Evolutionary conservation across 2,113 vertebrate genomes (phyloP).

Genomic region (Callipepla californica): DNA sequence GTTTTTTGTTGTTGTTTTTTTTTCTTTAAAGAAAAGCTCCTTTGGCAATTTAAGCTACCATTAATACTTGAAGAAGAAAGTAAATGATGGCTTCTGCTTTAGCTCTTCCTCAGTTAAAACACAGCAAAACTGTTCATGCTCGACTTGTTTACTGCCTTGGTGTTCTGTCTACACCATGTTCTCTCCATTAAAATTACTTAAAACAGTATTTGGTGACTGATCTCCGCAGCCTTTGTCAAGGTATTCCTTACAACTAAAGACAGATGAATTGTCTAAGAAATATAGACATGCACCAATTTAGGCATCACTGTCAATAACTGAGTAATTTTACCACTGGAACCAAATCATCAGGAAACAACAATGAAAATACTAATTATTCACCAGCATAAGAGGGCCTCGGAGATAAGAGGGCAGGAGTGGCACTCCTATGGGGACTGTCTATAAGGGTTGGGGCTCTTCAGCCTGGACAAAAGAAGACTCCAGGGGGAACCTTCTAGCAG

Average conservation of each 20-base stretch:
- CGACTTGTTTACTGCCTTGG: rapidly evolving
- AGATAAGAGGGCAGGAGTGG: too few species aligned
- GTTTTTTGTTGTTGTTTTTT: background rate
- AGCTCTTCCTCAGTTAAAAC: background rate
- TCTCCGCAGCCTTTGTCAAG: background rate
- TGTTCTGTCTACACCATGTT: background rate
- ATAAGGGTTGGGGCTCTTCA: too few species aligned
- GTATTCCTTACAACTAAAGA: background rate
- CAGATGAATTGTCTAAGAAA: background rate
- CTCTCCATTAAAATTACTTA: background rate
- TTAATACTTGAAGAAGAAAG: background rate
- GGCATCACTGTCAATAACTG: background rate
- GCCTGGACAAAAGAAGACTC: too few species aligned
- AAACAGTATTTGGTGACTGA: background rate
- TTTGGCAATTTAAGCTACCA: background rate
- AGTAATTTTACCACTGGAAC: background rate
- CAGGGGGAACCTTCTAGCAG: too few species aligned
- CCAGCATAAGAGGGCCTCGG: background rate
- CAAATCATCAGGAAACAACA: background rate
- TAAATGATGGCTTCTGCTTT: background rate
- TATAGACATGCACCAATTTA: background rate
- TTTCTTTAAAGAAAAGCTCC: background rate
- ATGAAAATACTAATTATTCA: background rate
- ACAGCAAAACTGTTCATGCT: background rate
- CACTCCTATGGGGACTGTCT: too few species aligned